Percentiles rank a stretch among this genome's conserved stretches.
These are phyloP conservation scores for Colletes latitarsis DNA, from an alignment of 1,140 invertebrate species.

Conservation along the genomic window DNA sequence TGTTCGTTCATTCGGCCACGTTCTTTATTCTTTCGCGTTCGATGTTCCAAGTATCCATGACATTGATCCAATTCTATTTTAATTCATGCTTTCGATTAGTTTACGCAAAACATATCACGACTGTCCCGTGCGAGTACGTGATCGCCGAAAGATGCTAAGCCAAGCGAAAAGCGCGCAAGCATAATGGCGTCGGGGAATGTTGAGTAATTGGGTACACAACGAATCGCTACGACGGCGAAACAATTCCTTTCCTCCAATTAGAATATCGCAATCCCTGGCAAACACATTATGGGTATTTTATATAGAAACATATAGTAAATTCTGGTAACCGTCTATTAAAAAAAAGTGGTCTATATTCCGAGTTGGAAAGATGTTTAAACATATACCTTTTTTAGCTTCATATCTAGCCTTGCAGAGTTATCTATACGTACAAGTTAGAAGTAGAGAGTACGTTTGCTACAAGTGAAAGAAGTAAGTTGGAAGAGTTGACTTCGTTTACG, in stretches of 20 bases:
- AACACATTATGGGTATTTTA: too few relatives aligned
- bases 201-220: not conserved
- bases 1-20: not conserved
- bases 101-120: not conserved
- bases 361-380: too few relatives aligned
- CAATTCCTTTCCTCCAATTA: not conserved
- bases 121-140: not conserved
- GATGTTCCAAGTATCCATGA: not conserved
- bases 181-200: constrained; percentile 2
- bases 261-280: not conserved
- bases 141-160: not conserved
- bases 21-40: not conserved
- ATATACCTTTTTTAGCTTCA: too few relatives aligned
- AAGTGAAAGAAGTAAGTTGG: too few relatives aligned
- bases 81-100: not conserved
- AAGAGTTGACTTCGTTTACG: too few relatives aligned
- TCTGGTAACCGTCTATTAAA: too few relatives aligned
- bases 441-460: too few relatives aligned
- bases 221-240: not conserved
- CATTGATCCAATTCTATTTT: constrained; percentile 3
- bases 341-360: too few relatives aligned
- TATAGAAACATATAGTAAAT: too few relatives aligned
- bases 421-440: too few relatives aligned
- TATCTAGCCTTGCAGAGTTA: too few relatives aligned
- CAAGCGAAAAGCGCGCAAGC: not conserved